Percentiles rank a stretch among this genome's conserved stretches.
phyloP scores from a whole-genome alignment of 2,113 vertebrate species.

The Amia ocellicauda region DNA sequence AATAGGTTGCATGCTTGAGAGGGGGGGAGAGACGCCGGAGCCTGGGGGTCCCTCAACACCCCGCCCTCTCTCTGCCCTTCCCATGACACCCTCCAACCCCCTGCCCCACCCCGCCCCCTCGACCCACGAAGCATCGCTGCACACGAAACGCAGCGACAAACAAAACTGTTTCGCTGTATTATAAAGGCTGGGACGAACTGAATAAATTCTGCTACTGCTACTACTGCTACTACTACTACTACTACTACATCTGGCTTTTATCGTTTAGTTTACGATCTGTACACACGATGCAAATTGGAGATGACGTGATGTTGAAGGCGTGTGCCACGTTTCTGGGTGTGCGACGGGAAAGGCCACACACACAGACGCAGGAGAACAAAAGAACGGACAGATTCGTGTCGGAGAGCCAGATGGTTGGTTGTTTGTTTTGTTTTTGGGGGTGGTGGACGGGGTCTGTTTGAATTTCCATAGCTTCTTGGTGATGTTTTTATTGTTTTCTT shows the following conservation, averaged over 20 bases:
- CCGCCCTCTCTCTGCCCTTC: background rate
- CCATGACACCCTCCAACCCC: conserved; percentile 46
- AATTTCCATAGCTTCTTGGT: no score
- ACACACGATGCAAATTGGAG: background rate
- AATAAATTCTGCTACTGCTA: conserved; percentile 15
- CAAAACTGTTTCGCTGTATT: conserved; percentile 29
- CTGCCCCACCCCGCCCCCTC: conserved; percentile 17
- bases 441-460: no score
- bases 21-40: no score
- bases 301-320: background rate
- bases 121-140: background rate
- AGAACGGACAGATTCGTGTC: background rate
- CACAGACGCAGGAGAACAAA: background rate
- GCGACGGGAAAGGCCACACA: no score
- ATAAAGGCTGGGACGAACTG: conserved; percentile 31
- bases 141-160: conserved; percentile 8
- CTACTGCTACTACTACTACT: conserved; percentile 1
- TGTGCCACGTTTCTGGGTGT: background rate
- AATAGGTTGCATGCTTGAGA: no score
- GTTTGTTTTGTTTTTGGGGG: no score
- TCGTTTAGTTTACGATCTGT: conserved; percentile 2
- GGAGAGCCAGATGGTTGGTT: background rate
- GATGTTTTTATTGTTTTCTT: no score
- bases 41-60: conserved; percentile 20
- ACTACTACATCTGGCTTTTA: background rate